A percentile compares a stretch with the other conserved stretches of the same genome.
These are phyloP conservation scores for Neolamprologus cancellatus DNA, from an alignment of 2,113 vertebrate species.

Conservation along the genomic window DNA sequence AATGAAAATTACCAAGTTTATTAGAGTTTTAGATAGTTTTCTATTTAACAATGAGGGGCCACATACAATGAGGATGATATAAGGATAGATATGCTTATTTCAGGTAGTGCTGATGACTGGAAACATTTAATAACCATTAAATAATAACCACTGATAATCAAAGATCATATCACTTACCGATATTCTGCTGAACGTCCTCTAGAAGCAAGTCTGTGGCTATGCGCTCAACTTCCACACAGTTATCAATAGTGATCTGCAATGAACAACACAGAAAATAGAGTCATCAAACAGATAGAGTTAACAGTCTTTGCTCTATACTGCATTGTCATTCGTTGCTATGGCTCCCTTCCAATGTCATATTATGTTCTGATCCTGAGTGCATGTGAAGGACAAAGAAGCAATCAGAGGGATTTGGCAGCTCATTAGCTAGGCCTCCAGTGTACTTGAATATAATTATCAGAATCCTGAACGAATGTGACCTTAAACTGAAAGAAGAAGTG, in stretches of 20 bases:
- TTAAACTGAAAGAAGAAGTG: not conserved
- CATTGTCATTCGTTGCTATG: not conserved
- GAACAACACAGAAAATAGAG: not conserved
- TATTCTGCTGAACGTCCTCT: conserved; percentile 65
- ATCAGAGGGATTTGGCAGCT: not conserved
- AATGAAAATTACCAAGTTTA: not conserved
- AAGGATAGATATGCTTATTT: not conserved
- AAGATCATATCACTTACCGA: conserved; percentile 34
- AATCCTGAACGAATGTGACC: not conserved
- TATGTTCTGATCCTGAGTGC: not conserved
- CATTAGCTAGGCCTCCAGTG: not conserved
- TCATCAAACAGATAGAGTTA: not conserved
- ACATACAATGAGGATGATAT: not conserved
- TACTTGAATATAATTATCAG: not conserved
- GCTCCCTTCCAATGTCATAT: not conserved
- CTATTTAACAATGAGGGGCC: not conserved
- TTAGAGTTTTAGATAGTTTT: not conserved
- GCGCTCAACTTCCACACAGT: conserved; percentile 75
- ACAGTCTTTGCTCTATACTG: not conserved
- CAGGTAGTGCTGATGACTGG: not conserved
- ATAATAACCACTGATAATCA: not conserved
- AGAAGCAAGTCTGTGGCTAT: conserved; percentile 70
- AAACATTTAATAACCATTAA: not conserved
- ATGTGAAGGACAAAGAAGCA: not conserved
- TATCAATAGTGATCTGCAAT: conserved; percentile 71